Evolutionary conservation across 2,888 invertebrate genomes (phyloP).

Genomic region (Phengaris alcon): DNA sequence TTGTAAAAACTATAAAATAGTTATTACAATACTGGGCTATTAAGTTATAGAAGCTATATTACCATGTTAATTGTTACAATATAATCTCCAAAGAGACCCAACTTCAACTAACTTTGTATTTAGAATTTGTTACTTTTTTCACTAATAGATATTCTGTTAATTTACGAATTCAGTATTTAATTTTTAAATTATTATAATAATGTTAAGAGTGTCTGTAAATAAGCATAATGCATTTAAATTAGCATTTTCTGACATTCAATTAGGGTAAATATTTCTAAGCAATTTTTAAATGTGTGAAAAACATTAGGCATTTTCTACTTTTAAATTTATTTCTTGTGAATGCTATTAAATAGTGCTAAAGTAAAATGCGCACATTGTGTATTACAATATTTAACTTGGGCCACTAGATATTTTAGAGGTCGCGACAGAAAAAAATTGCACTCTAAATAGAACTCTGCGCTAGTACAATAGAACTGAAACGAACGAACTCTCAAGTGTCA

Average conservation of each 20-base stretch:
- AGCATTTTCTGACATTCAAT: constrained; percentile 32
- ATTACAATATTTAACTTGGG: constrained; percentile 1
- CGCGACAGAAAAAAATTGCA: too few species aligned
- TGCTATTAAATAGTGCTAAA: background rate
- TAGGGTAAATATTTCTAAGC: background rate
- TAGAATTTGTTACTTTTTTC: constrained; percentile 14
- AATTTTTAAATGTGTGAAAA: background rate
- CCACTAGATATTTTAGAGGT: too few species aligned
- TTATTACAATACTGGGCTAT: background rate
- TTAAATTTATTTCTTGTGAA: background rate
- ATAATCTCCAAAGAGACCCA: background rate
- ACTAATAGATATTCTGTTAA: constrained; percentile 17
- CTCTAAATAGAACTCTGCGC: too few species aligned
- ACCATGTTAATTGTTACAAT: background rate
- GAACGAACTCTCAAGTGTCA: too few species aligned
- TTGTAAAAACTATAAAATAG: background rate
- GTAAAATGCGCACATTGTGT: background rate
- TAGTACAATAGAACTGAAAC: too few species aligned
- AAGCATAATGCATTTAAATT: constrained; percentile 33
- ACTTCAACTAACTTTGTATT: constrained; percentile 7
- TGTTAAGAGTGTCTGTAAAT: constrained; percentile 24
- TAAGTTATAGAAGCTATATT: background rate
- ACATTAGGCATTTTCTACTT: background rate
- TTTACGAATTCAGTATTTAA: constrained; percentile 26
- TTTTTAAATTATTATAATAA: constrained; percentile 14